A percentile compares a stretch with the other conserved stretches of the same genome.
These are phyloP conservation scores for Leptinotarsa rubiginosa DNA, from an alignment of 2,888 invertebrate genomes.

Conservation along the genomic window DNA sequence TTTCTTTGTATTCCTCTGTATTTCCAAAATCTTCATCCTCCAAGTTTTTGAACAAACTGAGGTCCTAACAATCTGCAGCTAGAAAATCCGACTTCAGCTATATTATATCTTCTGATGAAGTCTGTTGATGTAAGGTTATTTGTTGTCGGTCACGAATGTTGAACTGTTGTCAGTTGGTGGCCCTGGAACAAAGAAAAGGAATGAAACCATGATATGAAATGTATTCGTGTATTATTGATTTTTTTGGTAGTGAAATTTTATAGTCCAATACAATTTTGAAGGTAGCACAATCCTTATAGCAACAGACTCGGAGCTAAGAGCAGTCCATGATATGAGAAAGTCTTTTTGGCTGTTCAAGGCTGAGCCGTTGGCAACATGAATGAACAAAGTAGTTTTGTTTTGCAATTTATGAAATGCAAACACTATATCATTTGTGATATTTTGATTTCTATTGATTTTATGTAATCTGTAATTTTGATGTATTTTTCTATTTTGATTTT, in stretches of 20 bases:
- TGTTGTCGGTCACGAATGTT: neutral
- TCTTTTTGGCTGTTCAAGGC: neutral
- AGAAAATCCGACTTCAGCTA: no score
- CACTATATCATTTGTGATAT: slow-evolving; percentile 41
- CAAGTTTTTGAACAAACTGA: no score
- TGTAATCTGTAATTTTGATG: slow-evolving; percentile 22
- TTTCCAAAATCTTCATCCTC: no score
- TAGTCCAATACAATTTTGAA: neutral
- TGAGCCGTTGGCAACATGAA: neutral
- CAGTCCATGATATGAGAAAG: neutral
- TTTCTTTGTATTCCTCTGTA: no score
- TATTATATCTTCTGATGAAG: neutral
- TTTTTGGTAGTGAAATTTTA: no score
- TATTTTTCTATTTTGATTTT: slow-evolving; percentile 19
- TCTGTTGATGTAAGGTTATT: neutral
- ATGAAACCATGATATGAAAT: no score
- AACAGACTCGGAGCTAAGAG: neutral
- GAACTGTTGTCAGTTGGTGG: no score
- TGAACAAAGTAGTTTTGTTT: slow-evolving; percentile 5
- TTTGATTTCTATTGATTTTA: slow-evolving; percentile 22
- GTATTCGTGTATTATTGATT: no score
- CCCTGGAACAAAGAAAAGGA: no score
- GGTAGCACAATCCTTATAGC: neutral
- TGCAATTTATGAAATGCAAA: slow-evolving; percentile 15
- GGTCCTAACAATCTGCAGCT: no score